Evolutionary conservation across 2,113 vertebrate genomes (phyloP), one percentile per base, ranked within the genome.

Genomic region (Lontra canadensis): DNA sequence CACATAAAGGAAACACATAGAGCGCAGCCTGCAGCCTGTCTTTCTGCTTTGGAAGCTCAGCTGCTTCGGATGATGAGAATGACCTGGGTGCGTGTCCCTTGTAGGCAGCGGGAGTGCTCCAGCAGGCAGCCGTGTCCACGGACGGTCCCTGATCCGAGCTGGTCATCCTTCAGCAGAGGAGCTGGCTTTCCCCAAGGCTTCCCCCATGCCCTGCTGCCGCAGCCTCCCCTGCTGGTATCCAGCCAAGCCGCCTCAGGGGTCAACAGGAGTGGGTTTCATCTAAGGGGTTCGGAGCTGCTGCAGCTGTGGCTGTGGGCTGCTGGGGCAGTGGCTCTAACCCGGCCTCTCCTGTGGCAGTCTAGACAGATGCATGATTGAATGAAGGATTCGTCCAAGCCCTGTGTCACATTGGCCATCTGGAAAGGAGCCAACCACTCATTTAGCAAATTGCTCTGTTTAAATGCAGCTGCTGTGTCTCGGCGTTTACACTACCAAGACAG

Each of bases 381-480:
- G 90, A 95, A 95, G 92, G 94, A 92, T 87, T 95, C 97, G 84
- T 97, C 90, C 93, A 73, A 96, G 92, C 74, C 83, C 71, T 3
- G 44, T 82, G 91, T 95, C 92, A 76, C 93, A 63, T 3, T 85
- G 94, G 95, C 96, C 92, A 82, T 93, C 96, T 97, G 97, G 98
- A 97, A 97, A 71, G 59, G 25, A 49, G 95, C 98, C 95, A 96
- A 29, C 86, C 94, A 76, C 95, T 96, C 97, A 93, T 97, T 98
- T 97, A 97, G 98, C 92, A 98, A 98, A 98, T 98, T 95, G 96
- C 96, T 96, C 90, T 88, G 83, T 97, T 97, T 96, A 92, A 96
- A 97, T 95, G 97, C 96, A 97, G 97, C 97, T 92, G 96, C 97
- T 73, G 91, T 71, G 96, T 82, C 80, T 92, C 94, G 4, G 87